Percentiles rank a stretch among this genome's conserved stretches.
These are phyloP conservation scores for Temnothorax ravouxi DNA, from an alignment of 2,888 invertebrate genomes.

Conservation along the genomic window DNA sequence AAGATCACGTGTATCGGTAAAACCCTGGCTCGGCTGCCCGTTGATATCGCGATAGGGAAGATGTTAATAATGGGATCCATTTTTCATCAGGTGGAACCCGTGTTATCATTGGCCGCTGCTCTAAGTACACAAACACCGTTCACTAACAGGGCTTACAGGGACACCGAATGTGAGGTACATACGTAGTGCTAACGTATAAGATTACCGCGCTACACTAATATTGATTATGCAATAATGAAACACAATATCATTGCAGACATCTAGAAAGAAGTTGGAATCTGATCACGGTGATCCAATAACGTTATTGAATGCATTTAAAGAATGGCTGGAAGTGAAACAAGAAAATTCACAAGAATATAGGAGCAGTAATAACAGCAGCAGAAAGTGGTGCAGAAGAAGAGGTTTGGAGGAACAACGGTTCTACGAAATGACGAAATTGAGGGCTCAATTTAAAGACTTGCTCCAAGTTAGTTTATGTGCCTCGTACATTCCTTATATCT, in stretches of 20 bases:
- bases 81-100: conserved; percentile 95
- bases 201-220: background rate
- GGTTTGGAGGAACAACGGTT: conserved; percentile 98
- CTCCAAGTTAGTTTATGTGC: conserved; percentile 88
- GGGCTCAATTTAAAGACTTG: conserved; percentile 95
- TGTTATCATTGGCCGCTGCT: conserved; percentile 95
- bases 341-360: conserved; percentile 83
- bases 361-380: conserved; percentile 81
- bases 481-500: background rate
- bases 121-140: conserved; percentile 97
- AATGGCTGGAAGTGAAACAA: conserved; percentile 95
- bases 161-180: conserved; percentile 92
- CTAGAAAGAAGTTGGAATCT: conserved; percentile 94
- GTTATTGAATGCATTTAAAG: conserved; percentile 94
- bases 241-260: conserved; percentile 87
- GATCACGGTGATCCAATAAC: conserved; percentile 98
- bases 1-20: conserved; percentile 95
- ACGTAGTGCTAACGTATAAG: conserved; percentile 67
- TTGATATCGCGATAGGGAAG: conserved; percentile 98
- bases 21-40: conserved; percentile 95
- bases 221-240: background rate
- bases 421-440: conserved; percentile 97
- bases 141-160: conserved; percentile 95
- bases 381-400: conserved; percentile 95
- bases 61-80: conserved; percentile 97